Base-by-base conservation (phyloP, 1,140 invertebrate species). In the Sitobion miscanthi region DNA sequence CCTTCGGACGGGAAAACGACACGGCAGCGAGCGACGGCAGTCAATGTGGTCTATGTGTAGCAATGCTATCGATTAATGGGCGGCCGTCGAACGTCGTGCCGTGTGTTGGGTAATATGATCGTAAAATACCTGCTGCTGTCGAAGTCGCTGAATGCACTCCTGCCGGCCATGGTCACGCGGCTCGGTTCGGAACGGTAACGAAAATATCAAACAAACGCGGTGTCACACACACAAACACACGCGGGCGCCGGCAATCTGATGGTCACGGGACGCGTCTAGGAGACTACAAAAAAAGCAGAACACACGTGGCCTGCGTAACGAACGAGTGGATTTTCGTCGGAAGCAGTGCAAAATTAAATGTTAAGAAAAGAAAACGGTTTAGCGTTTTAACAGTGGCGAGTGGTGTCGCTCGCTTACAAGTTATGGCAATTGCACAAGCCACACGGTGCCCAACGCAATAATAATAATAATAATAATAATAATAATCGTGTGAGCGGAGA, bases 141-240 rank as follows among this genome's bases (percentile, higher is more conserved):
- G 5, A 93, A 86, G 82, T 93, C 91, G 3, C 54, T 93, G 35
- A 93, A 93, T 20, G 11, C 91, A n/a, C 82, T 86, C 45, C 91
- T 86, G 21, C 91, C 91, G 35, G 91, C 91, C 91, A 93, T 93
- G 49, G 4, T 93, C 49, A 17, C 85, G 30, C 38, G 54, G 35
- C 23, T 0, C 14, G n/a, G 30, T 52, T 38, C 21, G n/a, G 38
- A 35, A 21, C 14, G n/a, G n/a, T 77, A 54, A 6, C 30, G n/a
- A 88, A 52, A 21, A 69, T 23, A 7, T 77, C 42, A n/a, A 77
- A 23, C 14, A n/a, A 47, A 17, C 1, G 11, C 82, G 11, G 8
- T 25, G n/a, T 62, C 14, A 57, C 85, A 85, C 6, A 49, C 47
- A 38, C 85, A 42, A 20, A 38, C 7, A 85, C 77, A 45, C 35